These are phyloP conservation scores for Drosophila maculinotata DNA, from an alignment of 2,888 invertebrate genomes.

Conservation along the genomic window DNA sequence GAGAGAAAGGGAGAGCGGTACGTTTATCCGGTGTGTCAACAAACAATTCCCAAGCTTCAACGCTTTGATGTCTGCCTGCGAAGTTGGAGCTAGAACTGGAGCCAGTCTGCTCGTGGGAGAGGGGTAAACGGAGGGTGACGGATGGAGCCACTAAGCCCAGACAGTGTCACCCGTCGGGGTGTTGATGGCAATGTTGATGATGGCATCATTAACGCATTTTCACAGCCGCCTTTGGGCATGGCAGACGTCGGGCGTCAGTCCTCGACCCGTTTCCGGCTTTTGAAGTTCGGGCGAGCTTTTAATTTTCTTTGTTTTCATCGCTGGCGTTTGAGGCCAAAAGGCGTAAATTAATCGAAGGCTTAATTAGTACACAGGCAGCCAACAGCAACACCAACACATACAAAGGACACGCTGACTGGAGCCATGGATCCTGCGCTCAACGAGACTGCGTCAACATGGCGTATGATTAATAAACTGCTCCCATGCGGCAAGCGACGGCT, in stretches of 20 bases:
- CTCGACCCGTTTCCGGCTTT: slow-evolving; percentile 76
- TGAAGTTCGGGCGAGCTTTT: slow-evolving; percentile 78
- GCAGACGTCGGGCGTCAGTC: slow-evolving; percentile 45
- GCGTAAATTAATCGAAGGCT: slow-evolving; percentile 83
- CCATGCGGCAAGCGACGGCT: slow-evolving; percentile 46
- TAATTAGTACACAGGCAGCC: slow-evolving; percentile 71
- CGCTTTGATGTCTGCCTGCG: slow-evolving; percentile 78
- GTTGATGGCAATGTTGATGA: slow-evolving; percentile 67
- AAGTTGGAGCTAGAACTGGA: slow-evolving; percentile 32
- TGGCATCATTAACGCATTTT: slow-evolving; percentile 81
- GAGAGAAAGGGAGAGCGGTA: slow-evolving; percentile 29
- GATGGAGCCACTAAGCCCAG: slow-evolving; percentile 75
- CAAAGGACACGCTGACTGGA: slow-evolving; percentile 21
- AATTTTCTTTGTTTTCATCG: slow-evolving; percentile 76
- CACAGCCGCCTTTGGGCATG: slow-evolving; percentile 63
- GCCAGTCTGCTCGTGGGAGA: slow-evolving; percentile 3
- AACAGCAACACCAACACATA: slow-evolving; percentile 22
- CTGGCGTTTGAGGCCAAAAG: slow-evolving; percentile 81
- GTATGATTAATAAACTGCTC: slow-evolving; percentile 80
- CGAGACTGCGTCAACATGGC: slow-evolving; percentile 65
- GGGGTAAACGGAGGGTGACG: slow-evolving; percentile 11
- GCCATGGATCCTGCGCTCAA: slow-evolving; percentile 17
- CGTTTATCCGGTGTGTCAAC: slow-evolving; percentile 82
- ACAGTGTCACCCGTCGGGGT: slow-evolving; percentile 70
- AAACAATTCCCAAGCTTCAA: slow-evolving; percentile 83